phyloP scores from a whole-genome alignment of 2,113 vertebrate species.

The Oreochromis aureus region DNA sequence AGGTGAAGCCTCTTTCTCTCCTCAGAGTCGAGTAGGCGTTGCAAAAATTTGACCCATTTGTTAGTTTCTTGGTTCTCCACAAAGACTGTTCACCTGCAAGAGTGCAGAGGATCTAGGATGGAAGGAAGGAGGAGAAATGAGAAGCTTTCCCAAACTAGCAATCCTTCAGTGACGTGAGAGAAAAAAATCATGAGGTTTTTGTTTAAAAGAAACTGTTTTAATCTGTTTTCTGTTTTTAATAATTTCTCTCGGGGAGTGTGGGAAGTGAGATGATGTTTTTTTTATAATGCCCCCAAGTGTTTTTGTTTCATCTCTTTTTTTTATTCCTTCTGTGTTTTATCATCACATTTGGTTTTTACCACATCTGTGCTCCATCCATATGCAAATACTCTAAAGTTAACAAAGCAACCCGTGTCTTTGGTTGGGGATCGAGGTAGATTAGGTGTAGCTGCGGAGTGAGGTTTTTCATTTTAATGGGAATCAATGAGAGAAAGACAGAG shows the following conservation, averaged over 20 bases:
- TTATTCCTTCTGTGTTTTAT: conserved; percentile 31
- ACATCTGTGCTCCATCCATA: conserved; percentile 41
- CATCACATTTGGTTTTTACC: neutral
- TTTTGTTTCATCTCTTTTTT: conserved; percentile 8
- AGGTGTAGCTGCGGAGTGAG: neutral
- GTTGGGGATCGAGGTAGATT: neutral
- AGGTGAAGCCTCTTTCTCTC: neutral
- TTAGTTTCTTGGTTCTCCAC: neutral
- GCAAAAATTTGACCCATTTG: neutral
- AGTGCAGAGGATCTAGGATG: neutral
- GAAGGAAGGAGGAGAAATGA: neutral
- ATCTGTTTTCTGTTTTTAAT: conserved; percentile 47
- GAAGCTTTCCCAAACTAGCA: neutral
- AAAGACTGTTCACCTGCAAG: neutral
- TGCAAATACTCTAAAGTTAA: conserved; percentile 29
- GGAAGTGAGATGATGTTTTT: conserved; percentile 34
- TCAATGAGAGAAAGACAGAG: conserved; percentile 4
- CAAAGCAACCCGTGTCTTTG: neutral
- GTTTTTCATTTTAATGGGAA: conserved; percentile 15
- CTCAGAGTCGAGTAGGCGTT: neutral
- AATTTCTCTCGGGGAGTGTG: conserved; percentile 19
- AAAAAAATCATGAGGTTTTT: neutral
- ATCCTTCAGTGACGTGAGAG: neutral
- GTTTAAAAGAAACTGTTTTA: conserved; percentile 3
- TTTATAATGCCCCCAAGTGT: conserved; percentile 21